Conservation (phyloP, 2,113 vertebrate genomes). For the Macquaria ambigua region DNA sequence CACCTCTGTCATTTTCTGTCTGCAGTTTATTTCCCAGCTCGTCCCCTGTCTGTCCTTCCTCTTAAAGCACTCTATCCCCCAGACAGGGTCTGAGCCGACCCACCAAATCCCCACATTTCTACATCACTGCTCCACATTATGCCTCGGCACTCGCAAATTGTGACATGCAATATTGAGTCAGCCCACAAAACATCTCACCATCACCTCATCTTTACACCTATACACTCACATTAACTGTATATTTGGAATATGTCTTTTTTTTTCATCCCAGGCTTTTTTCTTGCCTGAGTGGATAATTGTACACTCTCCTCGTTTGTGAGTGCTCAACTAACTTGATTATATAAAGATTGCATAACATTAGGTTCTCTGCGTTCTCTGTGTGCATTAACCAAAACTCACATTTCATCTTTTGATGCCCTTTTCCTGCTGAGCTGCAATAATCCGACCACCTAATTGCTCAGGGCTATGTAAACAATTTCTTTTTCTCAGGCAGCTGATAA, state of each 20-base stretch:
- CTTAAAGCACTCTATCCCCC: conserved; percentile 15
- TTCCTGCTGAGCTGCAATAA: conserved; percentile 23
- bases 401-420: conserved; percentile 25
- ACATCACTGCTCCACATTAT: conserved; percentile 33
- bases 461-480: conserved; percentile 33
- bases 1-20: conserved; percentile 47
- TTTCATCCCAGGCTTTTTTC: conserved; percentile 28
- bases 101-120: conserved; percentile 42
- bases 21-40: conserved; percentile 25
- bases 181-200: conserved; percentile 8
- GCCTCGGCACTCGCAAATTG: conserved; percentile 25
- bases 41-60: conserved; percentile 14
- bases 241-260: not conserved
- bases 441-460: not conserved
- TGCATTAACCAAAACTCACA: conserved; percentile 38
- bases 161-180: conserved; percentile 25
- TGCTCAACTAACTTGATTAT: conserved; percentile 69
- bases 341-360: conserved; percentile 73
- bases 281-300: conserved; percentile 54
- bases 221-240: not conserved
- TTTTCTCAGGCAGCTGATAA: conserved; percentile 23
- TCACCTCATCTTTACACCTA: conserved; percentile 12
- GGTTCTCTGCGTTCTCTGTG: conserved; percentile 28
- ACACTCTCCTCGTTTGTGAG: conserved; percentile 30
- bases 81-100: conserved; percentile 1